phyloP scores from a whole-genome alignment of 2,888 invertebrate genomes.

The Mimachlamys varia region DNA sequence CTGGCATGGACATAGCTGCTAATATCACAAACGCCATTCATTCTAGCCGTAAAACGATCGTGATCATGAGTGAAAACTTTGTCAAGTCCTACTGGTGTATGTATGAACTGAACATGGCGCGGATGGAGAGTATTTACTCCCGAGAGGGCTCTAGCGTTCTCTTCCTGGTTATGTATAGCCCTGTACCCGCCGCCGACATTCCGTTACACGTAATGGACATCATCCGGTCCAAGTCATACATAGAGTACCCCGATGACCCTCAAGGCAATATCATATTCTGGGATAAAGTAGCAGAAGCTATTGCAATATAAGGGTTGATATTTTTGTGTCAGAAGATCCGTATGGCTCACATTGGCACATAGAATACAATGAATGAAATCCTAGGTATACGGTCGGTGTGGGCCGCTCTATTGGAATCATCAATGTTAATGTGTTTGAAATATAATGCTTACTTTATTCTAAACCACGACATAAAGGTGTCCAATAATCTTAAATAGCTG shows the following conservation, averaged over 20 bases:
- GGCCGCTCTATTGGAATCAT: too few species aligned
- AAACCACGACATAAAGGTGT: too few species aligned
- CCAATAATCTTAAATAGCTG: too few species aligned
- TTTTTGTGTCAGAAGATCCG: too few species aligned
- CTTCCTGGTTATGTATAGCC: constrained; percentile 48
- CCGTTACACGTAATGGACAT: constrained; percentile 45
- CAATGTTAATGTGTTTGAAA: too few species aligned
- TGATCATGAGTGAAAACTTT: constrained; percentile 41
- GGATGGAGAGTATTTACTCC: constrained; percentile 51
- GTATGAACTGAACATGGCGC: constrained; percentile 50
- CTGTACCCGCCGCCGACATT: constrained; percentile 43
- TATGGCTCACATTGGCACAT: too few species aligned
- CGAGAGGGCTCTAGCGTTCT: constrained; percentile 47
- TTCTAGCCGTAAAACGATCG: constrained; percentile 39
- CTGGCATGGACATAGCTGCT: constrained; percentile 45
- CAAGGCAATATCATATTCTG: constrained; percentile 49
- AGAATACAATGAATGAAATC: too few species aligned
- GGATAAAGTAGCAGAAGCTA: constrained; percentile 45
- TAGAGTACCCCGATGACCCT: constrained; percentile 52
- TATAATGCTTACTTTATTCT: too few species aligned
- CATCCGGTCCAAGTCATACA: constrained; percentile 48
- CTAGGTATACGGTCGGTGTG: too few species aligned
- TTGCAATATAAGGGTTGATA: neutral
- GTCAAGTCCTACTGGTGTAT: constrained; percentile 48
- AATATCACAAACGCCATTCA: constrained; percentile 48